Evolutionary conservation across 2,113 vertebrate species (phyloP).

Genomic region (Cavia porcellus): DNA sequence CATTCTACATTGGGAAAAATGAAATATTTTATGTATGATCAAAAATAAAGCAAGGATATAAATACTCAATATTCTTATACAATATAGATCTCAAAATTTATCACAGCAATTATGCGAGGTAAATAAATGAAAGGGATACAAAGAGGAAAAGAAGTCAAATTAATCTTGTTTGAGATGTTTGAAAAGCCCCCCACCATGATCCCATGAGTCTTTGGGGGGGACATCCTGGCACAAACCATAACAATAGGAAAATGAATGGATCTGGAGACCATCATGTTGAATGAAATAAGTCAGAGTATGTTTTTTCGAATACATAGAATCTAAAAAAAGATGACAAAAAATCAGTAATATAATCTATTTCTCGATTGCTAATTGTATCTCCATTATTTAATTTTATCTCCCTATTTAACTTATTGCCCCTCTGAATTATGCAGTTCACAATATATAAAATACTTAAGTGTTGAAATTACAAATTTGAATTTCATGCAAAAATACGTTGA

Average conservation of each 20-base stretch:
- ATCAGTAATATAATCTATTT: not conserved
- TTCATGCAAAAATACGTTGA: not conserved
- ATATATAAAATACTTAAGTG: not conserved
- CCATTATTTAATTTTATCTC: not conserved
- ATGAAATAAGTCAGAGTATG: no score
- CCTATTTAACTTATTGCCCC: not conserved
- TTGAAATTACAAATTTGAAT: not conserved
- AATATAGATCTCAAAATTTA: not conserved
- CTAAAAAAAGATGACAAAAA: no score
- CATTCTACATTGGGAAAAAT: not conserved
- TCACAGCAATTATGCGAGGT: not conserved
- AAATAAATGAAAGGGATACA: not conserved
- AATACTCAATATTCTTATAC: not conserved
- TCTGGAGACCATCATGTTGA: no score
- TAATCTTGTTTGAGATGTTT: not conserved
- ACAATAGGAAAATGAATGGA: no score
- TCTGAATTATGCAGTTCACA: not conserved
- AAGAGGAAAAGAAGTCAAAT: not conserved
- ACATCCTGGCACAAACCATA: no score
- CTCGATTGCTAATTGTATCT: not conserved
- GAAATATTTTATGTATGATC: not conserved
- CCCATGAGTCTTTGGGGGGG: no score
- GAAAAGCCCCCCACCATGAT: no score
- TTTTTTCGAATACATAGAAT: no score
- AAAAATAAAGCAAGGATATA: not conserved